Evolutionary conservation across 2,888 invertebrate species (phyloP).

Genomic region (Drosophila infuscata): DNA sequence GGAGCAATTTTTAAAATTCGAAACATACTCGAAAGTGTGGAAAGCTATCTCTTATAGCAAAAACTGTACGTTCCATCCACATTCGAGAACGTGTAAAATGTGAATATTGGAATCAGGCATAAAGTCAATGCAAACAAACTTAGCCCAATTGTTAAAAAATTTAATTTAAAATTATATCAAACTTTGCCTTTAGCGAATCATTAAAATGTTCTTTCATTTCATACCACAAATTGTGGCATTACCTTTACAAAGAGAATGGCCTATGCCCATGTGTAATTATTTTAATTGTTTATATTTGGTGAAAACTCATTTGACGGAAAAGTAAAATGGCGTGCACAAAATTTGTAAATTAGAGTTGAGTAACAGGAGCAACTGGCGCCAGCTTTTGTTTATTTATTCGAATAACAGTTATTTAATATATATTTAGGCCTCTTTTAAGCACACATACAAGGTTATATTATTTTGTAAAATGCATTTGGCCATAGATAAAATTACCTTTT

Average conservation of each 20-base stretch:
- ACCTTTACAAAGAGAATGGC: not conserved
- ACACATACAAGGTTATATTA: conserved; percentile 30
- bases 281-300: conserved; percentile 52
- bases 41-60: not conserved
- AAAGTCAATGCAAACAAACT: not conserved
- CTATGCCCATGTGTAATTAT: conserved; percentile 45
- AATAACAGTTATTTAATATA: conserved; percentile 53
- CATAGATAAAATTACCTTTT: conserved; percentile 50
- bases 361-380: conserved; percentile 27
- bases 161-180: not conserved
- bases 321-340: conserved; percentile 43
- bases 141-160: not conserved
- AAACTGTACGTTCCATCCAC: not conserved
- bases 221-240: not conserved
- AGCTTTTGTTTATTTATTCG: conserved; percentile 49
- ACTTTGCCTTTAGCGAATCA: not conserved
- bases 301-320: conserved; percentile 29
- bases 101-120: not conserved
- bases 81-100: not conserved
- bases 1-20: not conserved
- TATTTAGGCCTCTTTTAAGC: conserved; percentile 29
- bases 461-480: conserved; percentile 12
- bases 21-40: not conserved
- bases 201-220: not conserved
- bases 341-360: conserved; percentile 49